Evolutionary conservation across 2,888 invertebrate genomes (phyloP).

Genomic region (Cheilosia pagana): DNA sequence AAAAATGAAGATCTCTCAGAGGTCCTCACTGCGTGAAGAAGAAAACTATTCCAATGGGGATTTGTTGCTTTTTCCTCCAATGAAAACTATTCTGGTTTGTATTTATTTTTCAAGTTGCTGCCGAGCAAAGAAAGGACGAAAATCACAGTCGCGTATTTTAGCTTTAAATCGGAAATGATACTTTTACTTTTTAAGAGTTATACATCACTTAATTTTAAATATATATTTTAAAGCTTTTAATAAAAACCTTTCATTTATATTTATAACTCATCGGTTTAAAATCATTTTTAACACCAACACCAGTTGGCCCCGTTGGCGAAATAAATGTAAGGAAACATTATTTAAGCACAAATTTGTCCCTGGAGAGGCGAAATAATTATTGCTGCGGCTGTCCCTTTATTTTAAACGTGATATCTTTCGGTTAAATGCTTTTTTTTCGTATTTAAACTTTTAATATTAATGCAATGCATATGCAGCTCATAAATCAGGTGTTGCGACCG

Average conservation of each 20-base stretch:
- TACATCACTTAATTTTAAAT: constrained; percentile 2
- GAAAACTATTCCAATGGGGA: constrained; percentile 8
- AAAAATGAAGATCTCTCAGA: constrained; percentile 56
- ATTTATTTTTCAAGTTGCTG: constrained; percentile 18
- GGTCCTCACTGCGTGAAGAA: constrained; percentile 29
- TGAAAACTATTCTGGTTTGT: constrained; percentile 32
- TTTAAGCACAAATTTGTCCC: constrained; percentile 12
- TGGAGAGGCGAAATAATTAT: constrained; percentile 27
- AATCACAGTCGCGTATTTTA: background rate
- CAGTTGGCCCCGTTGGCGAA: background rate
- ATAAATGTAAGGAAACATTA: background rate
- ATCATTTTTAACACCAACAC: background rate
- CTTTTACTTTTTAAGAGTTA: background rate
- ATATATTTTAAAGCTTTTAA: background rate
- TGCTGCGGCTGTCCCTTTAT: constrained; percentile 15
- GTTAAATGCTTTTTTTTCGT: constrained; percentile 3
- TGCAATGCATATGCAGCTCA: constrained; percentile 45
- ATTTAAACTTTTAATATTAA: constrained; percentile 37
- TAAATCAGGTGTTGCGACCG: constrained; percentile 48
- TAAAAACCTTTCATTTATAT: background rate
- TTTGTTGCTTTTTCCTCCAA: background rate
- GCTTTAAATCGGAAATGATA: background rate
- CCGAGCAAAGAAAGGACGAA: background rate
- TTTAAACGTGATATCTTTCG: constrained; percentile 19
- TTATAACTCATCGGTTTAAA: background rate